These are phyloP conservation scores for Drosophila virilis DNA, from an alignment of 1,140 invertebrate species.

Conservation along the genomic window DNA sequence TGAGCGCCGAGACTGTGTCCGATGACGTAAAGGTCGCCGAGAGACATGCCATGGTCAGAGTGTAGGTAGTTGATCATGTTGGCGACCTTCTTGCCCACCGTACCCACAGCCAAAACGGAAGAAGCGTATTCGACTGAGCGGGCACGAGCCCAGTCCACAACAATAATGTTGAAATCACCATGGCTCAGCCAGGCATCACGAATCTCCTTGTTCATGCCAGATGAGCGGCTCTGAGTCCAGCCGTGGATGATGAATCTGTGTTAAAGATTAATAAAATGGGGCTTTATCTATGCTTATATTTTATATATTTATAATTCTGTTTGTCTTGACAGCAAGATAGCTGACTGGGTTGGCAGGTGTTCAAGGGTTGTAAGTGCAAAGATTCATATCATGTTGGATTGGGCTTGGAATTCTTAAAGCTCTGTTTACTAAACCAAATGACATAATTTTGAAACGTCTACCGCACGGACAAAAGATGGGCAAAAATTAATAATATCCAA, in stretches of 20 bases:
- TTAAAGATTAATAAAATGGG: too few species aligned
- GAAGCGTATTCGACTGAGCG: slow-evolving; percentile 85
- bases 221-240: slow-evolving; percentile 64
- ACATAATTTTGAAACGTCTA: too few species aligned
- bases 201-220: slow-evolving; percentile 70
- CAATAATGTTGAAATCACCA: slow-evolving; percentile 85
- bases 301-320: too few species aligned
- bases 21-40: slow-evolving; percentile 71
- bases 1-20: slow-evolving; percentile 85
- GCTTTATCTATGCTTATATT: too few species aligned
- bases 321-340: too few species aligned
- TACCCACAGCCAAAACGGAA: slow-evolving; percentile 75
- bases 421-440: too few species aligned
- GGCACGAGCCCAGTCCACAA: slow-evolving; percentile 87
- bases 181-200: slow-evolving; percentile 85
- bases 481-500: too few species aligned
- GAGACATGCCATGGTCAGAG: slow-evolving; percentile 60
- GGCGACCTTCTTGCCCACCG: slow-evolving; percentile 76
- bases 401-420: too few species aligned
- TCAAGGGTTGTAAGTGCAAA: too few species aligned
- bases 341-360: too few species aligned
- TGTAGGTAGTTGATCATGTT: slow-evolving; percentile 80
- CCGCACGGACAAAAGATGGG: too few species aligned
- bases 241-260: slow-evolving; percentile 75
- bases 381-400: too few species aligned